These are phyloP conservation scores for Limanda limanda DNA, from an alignment of 2,113 vertebrate species.

Conservation along the genomic window DNA sequence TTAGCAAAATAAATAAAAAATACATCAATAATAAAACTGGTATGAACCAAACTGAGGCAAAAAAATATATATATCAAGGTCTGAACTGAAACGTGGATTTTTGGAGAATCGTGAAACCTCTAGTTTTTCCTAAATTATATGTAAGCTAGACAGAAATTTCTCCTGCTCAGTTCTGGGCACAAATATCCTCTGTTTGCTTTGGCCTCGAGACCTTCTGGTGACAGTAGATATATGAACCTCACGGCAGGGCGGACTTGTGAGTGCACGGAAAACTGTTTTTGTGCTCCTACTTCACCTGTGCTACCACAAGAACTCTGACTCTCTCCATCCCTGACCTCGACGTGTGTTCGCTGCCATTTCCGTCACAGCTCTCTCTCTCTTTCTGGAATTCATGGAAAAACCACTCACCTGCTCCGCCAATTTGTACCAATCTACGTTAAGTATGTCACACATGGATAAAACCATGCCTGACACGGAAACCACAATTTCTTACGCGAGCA, in stretches of 20 bases:
- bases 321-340: slow-evolving; percentile 9
- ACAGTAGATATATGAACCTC: too few species aligned
- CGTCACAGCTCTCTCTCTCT: slow-evolving; percentile 1
- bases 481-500: slow-evolving; percentile 17
- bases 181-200: too few species aligned
- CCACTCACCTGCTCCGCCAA: slow-evolving; percentile 31
- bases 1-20: background rate
- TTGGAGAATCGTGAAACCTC: background rate
- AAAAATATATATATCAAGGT: too few species aligned
- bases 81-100: background rate
- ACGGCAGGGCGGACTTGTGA: too few species aligned
- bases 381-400: slow-evolving; percentile 24
- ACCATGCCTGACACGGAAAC: slow-evolving; percentile 34
- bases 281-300: too few species aligned
- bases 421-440: slow-evolving; percentile 42
- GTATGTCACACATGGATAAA: slow-evolving; percentile 32
- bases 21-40: too few species aligned
- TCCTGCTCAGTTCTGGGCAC: too few species aligned
- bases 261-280: too few species aligned
- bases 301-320: background rate
- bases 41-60: background rate
- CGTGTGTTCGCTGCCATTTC: slow-evolving; percentile 18
- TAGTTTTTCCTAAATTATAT: background rate
- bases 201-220: too few species aligned
- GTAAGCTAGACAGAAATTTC: too few species aligned